Evolutionary conservation across 2,113 vertebrate species (phyloP).

Genomic region (human): DNA sequence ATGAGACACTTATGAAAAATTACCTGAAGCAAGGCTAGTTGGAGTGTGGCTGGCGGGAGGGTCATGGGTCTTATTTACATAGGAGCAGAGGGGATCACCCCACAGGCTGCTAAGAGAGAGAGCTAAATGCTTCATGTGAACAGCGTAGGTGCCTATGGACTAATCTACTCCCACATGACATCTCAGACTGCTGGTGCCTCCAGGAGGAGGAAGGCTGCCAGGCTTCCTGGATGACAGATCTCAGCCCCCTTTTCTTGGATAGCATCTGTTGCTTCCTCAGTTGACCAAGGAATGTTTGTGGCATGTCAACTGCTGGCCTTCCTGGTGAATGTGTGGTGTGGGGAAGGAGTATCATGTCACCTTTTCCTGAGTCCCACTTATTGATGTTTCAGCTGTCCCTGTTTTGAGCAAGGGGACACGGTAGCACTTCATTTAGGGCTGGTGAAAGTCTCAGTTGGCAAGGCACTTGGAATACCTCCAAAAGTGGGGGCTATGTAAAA

Average conservation of each 20-base stretch:
- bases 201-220: neutral
- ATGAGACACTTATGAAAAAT: neutral
- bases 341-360: neutral
- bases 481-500: conserved; percentile 32
- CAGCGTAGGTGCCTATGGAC: neutral
- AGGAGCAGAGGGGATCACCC: neutral
- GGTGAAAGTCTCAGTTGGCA: neutral
- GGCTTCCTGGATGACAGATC: neutral
- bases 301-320: neutral
- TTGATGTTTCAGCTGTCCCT: neutral
- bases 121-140: neutral
- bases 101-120: neutral
- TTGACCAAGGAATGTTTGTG: neutral
- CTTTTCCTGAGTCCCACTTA: neutral
- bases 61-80: neutral
- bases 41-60: neutral
- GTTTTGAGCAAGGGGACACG: neutral
- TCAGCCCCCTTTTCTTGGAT: neutral
- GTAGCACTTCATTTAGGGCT: neutral
- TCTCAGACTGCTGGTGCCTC: neutral
- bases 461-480: neutral
- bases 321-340: neutral
- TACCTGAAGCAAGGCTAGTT: neutral
- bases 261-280: neutral
- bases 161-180: too few species aligned